Evolutionary conservation across 2,113 vertebrate species (phyloP).

Genomic region (Entosphenus tridentatus): DNA sequence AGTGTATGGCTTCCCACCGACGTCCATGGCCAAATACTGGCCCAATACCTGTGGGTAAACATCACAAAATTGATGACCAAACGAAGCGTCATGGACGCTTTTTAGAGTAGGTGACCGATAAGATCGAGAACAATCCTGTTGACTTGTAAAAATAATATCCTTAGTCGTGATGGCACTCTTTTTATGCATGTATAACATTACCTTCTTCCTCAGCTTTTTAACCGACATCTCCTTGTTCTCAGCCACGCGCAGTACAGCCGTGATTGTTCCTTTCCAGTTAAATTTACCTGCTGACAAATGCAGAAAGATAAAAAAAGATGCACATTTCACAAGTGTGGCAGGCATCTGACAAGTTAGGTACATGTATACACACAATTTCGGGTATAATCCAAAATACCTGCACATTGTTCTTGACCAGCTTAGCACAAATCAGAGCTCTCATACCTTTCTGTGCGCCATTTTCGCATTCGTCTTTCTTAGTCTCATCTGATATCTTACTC

Average conservation of each 20-base stretch:
- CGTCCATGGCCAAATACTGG: conserved; percentile 39
- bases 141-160: too few species aligned
- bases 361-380: neutral
- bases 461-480: conserved; percentile 7
- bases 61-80: too few species aligned
- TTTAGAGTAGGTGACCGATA: too few species aligned
- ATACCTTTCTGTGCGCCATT: conserved; percentile 18
- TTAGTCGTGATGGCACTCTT: too few species aligned
- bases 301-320: neutral
- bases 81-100: too few species aligned
- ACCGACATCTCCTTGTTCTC: conserved; percentile 54
- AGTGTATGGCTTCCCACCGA: conserved; percentile 25
- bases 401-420: neutral
- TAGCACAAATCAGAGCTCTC: neutral
- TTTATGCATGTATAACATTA: conserved; percentile 13
- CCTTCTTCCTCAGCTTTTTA: conserved; percentile 85
- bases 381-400: neutral
- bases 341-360: neutral
- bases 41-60: conserved; percentile 38
- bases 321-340: neutral
- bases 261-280: conserved; percentile 89
- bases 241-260: conserved; percentile 42
- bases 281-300: conserved; percentile 44
- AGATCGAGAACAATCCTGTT: too few species aligned
- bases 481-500: conserved; percentile 6